A percentile compares a stretch with the other conserved stretches of the same genome.
These are phyloP conservation scores for Rhagonycha lutea DNA, from an alignment of 2,888 invertebrate genomes.

Conservation along the genomic window DNA sequence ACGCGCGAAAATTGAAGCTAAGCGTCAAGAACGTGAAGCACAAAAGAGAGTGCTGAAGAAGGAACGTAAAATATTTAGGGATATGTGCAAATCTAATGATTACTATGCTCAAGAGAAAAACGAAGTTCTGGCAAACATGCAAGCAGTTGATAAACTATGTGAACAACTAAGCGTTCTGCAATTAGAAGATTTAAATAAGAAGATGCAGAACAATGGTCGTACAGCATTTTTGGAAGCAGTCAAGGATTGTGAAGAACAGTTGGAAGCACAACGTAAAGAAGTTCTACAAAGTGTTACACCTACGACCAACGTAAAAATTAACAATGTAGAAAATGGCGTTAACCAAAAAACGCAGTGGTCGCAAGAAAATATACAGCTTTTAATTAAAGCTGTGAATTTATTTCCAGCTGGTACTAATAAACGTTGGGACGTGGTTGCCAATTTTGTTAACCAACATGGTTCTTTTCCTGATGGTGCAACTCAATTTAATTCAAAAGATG, in stretches of 20 bases:
- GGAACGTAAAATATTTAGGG: slow-evolving; percentile 80
- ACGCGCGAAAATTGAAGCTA: slow-evolving; percentile 77
- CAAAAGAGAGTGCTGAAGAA: slow-evolving; percentile 85
- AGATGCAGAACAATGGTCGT: slow-evolving; percentile 67
- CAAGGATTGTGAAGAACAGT: slow-evolving; percentile 71
- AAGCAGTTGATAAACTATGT: slow-evolving; percentile 89
- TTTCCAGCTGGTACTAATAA: slow-evolving; percentile 97
- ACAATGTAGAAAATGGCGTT: slow-evolving; percentile 55
- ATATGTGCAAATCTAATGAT: slow-evolving; percentile 78
- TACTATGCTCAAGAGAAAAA: slow-evolving; percentile 76
- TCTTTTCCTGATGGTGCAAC: slow-evolving; percentile 62
- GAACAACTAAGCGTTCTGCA: slow-evolving; percentile 75
- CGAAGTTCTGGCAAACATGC: slow-evolving; percentile 81
- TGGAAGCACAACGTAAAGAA: slow-evolving; percentile 77
- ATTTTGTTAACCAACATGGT: slow-evolving; percentile 90
- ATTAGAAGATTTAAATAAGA: slow-evolving; percentile 76
- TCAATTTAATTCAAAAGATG: slow-evolving; percentile 83
- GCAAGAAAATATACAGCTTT: slow-evolving; percentile 80
- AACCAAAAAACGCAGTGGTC: slow-evolving; percentile 74
- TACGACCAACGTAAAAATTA: slow-evolving; percentile 51
- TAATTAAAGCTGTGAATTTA: slow-evolving; percentile 96
- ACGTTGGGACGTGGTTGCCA: slow-evolving; percentile 92
- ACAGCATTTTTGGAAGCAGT: slow-evolving; percentile 70
- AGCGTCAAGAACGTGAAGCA: slow-evolving; percentile 83
- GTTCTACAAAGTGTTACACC: slow-evolving; percentile 59